These are phyloP conservation scores for Cheilosia impressa DNA, from an alignment of 2,888 invertebrate genomes.

Conservation along the genomic window DNA sequence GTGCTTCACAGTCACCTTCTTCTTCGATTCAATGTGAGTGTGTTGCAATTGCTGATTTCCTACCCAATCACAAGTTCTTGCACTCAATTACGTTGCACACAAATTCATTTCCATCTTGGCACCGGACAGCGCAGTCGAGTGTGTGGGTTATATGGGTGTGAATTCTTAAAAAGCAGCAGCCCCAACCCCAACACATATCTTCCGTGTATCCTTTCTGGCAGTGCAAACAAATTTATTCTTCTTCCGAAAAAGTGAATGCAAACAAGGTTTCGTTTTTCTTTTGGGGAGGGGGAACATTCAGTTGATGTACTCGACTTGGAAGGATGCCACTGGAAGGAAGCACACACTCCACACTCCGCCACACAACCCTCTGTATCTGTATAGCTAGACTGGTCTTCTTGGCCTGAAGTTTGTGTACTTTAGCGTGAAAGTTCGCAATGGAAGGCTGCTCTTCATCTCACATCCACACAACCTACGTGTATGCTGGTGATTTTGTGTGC, in stretches of 20 bases:
- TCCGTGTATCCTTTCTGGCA: slow-evolving; percentile 44
- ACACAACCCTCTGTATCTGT: background rate
- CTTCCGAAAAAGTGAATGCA: slow-evolving; percentile 59
- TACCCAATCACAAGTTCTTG: slow-evolving; percentile 40
- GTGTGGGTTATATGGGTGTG: slow-evolving; percentile 12
- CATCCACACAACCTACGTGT: background rate
- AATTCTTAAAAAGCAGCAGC: slow-evolving; percentile 8
- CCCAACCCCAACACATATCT: slow-evolving; percentile 32
- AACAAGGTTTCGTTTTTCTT: slow-evolving; percentile 47
- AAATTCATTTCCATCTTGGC: slow-evolving; percentile 63
- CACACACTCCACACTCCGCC: background rate
- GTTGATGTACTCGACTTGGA: slow-evolving; percentile 48
- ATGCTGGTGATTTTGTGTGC: background rate
- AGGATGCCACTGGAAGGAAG: slow-evolving; percentile 41
- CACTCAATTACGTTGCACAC: slow-evolving; percentile 37
- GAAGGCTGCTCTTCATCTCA: slow-evolving; percentile 46
- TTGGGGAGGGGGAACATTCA: slow-evolving; percentile 1
- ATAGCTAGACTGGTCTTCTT: slow-evolving; percentile 48
- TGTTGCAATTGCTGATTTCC: slow-evolving; percentile 21
- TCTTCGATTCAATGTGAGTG: background rate
- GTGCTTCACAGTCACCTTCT: background rate
- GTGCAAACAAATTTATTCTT: slow-evolving; percentile 68
- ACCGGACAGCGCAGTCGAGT: slow-evolving; percentile 17
- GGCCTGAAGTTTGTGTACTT: slow-evolving; percentile 60
- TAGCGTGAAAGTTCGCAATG: slow-evolving; percentile 62